Base-by-base conservation (phyloP, 2,797 vertebrate genomes). In the Sebastes itinus region DNA sequence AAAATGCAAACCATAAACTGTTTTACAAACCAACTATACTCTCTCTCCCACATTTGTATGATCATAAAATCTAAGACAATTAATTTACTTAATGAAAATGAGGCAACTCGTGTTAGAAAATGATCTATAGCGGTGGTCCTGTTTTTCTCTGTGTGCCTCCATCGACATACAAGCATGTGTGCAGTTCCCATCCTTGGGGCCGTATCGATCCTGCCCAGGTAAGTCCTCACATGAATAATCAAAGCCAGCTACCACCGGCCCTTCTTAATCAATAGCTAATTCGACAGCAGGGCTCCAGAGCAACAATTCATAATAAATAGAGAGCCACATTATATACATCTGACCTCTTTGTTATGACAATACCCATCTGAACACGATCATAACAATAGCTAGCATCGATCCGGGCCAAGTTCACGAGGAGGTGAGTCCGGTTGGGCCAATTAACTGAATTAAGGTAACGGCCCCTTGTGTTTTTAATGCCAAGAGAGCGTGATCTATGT, bases 241-340 rank as follows among this genome's bases (percentile, higher is more conserved):
- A 92, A 94, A 92, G 80, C 59, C 35, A 75, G 79, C 87, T 84
- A 90, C 88, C 81, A 82, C 79, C 88, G 72, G 85, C 88, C 54
- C 79, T 74, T 86, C 84, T 93, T 93, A 90, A 95, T 95, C 94
- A 94, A 95, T 95, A 94, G 72, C 87, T 90, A 93, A 94, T 95
- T 89, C 71, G 52, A 89, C 88, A 93, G 86, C 76, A 59, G 46
- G 55, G 84, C 81, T 89, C 82, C 81, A 72, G 67, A 90, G 90
- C 87, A 87, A 88, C 92, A 84, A 91, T 91, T 93, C 91, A 91
- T 93, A 94, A 92, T 93, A 92, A 89, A 94, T 92, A 75, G 72
- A 92, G 84, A 86, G 68, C 72, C 83, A 79, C 87, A 85, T 78
- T 90, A 87, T 87, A 93, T 91, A 92, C 84, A 93, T 83, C 84